phyloP scores from a whole-genome alignment of 2,888 invertebrate species.

The Caenorhabditis sp. region DNA sequence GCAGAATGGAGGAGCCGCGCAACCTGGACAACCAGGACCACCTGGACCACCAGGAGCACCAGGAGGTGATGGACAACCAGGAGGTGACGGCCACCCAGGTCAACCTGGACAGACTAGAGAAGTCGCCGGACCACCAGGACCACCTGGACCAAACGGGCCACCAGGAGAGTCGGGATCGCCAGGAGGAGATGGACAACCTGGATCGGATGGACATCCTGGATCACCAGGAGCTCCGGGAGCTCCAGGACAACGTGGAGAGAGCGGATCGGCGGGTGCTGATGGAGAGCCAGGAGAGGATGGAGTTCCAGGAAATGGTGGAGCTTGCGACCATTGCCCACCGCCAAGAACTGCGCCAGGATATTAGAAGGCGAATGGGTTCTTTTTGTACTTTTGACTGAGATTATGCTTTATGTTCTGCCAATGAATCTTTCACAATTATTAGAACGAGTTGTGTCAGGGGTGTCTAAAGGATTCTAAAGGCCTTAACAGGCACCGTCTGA shows the following conservation, averaged over 20 bases:
- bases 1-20: conserved; percentile 45
- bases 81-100: conserved; percentile 54
- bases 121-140: conserved; percentile 46
- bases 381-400: conserved; percentile 1
- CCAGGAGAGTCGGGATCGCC: conserved; percentile 44
- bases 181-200: conserved; percentile 38
- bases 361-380: not conserved
- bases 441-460: too few species aligned
- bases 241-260: conserved; percentile 47
- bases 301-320: conserved; percentile 33
- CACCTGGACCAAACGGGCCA: conserved; percentile 36
- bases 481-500: too few species aligned
- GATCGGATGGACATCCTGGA: conserved; percentile 29
- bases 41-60: conserved; percentile 58
- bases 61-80: conserved; percentile 50
- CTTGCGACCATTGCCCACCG: conserved; percentile 42
- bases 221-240: conserved; percentile 41
- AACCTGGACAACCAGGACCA: conserved; percentile 51
- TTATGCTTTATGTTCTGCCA: conserved; percentile 1
- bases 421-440: not conserved
- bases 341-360: conserved; percentile 43
- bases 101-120: conserved; percentile 46
- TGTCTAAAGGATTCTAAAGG: too few species aligned
- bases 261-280: conserved; percentile 37
- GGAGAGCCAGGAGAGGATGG: conserved; percentile 45